Percentiles rank a stretch among this genome's conserved stretches.
Evolutionary conservation across 1,140 invertebrate genomes (phyloP).

Genomic region (Drosophila carrolli): DNA sequence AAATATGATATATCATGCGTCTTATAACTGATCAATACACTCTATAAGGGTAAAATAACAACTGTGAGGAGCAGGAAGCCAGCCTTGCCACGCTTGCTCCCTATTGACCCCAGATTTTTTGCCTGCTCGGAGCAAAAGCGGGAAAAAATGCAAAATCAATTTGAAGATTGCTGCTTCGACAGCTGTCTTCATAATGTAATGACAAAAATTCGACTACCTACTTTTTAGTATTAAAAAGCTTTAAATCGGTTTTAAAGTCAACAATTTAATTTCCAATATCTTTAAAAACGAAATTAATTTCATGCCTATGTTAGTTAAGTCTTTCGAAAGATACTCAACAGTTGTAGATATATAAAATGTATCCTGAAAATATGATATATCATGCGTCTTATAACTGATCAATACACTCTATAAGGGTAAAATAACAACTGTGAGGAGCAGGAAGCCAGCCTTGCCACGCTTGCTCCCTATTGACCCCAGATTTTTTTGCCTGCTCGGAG

Average conservation of each 20-base stretch:
- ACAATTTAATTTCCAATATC: too few relatives aligned
- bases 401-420: slow-evolving; percentile 2
- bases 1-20: too few relatives aligned
- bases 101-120: slow-evolving; percentile 44
- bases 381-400: too few relatives aligned
- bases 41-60: not conserved
- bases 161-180: slow-evolving; percentile 55
- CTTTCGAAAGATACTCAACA: too few relatives aligned
- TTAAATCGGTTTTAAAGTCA: too few relatives aligned
- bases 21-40: not conserved
- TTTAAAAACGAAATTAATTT: too few relatives aligned
- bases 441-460: slow-evolving; percentile 58
- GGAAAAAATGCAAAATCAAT: slow-evolving; percentile 55
- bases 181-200: slow-evolving; percentile 25
- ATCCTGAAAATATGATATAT: too few relatives aligned
- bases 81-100: slow-evolving; percentile 57
- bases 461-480: slow-evolving; percentile 55
- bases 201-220: too few relatives aligned
- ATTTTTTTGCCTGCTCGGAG: slow-evolving; percentile 1
- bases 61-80: slow-evolving; percentile 49
- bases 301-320: too few relatives aligned
- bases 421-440: slow-evolving; percentile 29
- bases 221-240: too few relatives aligned
- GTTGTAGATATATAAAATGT: too few relatives aligned
- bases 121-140: not conserved